phyloP scores from a whole-genome alignment of 2,888 invertebrate genomes.

The Athalia rosae region DNA sequence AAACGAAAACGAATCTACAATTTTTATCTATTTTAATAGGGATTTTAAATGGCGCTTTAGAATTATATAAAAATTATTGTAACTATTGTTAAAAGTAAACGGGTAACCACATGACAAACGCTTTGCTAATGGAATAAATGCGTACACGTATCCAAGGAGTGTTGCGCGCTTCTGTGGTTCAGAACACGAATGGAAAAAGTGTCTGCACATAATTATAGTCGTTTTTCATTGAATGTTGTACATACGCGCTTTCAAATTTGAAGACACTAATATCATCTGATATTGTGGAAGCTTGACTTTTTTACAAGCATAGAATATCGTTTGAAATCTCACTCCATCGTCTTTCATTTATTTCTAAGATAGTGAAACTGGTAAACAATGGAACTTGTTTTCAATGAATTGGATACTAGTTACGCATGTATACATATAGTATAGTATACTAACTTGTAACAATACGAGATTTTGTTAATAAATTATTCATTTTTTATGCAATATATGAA shows the following conservation, averaged over 20 bases:
- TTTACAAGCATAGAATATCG: too few species aligned
- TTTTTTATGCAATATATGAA: not conserved
- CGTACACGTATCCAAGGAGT: too few species aligned
- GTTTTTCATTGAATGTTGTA: too few species aligned
- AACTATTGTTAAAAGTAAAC: not conserved
- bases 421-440: constrained; percentile 4
- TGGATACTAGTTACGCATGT: not conserved
- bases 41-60: constrained; percentile 11
- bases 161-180: too few species aligned
- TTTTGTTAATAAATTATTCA: constrained; percentile 16
- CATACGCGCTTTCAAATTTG: too few species aligned
- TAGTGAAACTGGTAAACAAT: not conserved
- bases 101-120: not conserved
- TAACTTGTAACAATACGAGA: constrained; percentile 1
- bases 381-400: constrained; percentile 7
- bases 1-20: constrained; percentile 24
- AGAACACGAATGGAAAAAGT: too few species aligned
- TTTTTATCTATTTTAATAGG: not conserved
- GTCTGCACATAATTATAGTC: too few species aligned
- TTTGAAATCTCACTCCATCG: constrained; percentile 29
- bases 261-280: too few species aligned
- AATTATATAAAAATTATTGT: not conserved
- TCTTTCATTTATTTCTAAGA: constrained; percentile 20
- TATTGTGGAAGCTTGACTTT: too few species aligned
- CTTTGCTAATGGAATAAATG: not conserved